Conservation (phyloP, 2,888 invertebrate genomes). For the Cylindroiulus punctatus region DNA sequence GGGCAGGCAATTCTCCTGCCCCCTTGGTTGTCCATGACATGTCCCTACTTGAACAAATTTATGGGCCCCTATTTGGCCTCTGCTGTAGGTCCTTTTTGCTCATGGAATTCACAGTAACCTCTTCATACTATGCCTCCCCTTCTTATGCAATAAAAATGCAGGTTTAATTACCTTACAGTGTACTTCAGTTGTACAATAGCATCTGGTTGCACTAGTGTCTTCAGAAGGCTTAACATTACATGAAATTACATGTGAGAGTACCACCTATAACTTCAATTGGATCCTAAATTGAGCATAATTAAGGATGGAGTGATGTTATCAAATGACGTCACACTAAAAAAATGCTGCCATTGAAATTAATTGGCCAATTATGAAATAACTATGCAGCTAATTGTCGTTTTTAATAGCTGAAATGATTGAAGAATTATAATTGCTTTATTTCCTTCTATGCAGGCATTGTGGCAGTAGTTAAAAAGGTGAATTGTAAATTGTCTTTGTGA, state of each 20-base stretch:
- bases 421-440: too few relatives aligned
- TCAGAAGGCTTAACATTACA: background rate
- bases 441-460: too few relatives aligned
- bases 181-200: too few relatives aligned
- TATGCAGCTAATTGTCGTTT: too few relatives aligned
- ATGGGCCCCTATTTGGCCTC: background rate
- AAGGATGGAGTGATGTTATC: too few relatives aligned
- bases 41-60: background rate
- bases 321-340: too few relatives aligned
- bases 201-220: background rate
- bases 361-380: too few relatives aligned
- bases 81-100: background rate
- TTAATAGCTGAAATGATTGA: too few relatives aligned
- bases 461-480: too few relatives aligned
- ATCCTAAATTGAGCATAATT: too few relatives aligned
- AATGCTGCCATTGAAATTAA: too few relatives aligned
- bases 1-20: background rate
- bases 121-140: background rate
- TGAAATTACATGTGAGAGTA: background rate
- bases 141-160: background rate
- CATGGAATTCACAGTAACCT: background rate
- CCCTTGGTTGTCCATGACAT: background rate
- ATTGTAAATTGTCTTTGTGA: too few relatives aligned
- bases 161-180: conserved; percentile 11
- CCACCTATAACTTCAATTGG: background rate